These are phyloP conservation scores for Clamator glandarius DNA, from an alignment of 2,797 vertebrate genomes.

Conservation along the genomic window DNA sequence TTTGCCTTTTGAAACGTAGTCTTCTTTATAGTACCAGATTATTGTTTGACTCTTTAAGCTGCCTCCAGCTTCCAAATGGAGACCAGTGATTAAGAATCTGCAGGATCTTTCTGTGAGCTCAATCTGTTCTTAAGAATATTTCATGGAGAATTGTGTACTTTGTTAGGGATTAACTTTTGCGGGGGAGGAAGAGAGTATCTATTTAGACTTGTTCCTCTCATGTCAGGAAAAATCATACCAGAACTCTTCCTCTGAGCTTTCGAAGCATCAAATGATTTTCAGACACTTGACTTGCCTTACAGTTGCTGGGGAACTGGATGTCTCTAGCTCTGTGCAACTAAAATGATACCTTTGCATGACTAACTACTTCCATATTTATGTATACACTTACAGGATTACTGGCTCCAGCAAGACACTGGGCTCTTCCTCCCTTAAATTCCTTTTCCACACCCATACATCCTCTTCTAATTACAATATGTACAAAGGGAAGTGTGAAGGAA, in stretches of 20 bases:
- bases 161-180: not conserved
- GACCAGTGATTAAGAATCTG: not conserved
- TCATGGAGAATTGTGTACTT: not conserved
- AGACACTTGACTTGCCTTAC: not conserved
- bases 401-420: not conserved
- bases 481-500: not conserved
- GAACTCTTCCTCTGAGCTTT: not conserved
- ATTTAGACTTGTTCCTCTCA: not conserved
- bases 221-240: not conserved
- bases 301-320: not conserved
- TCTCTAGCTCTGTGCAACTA: not conserved
- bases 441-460: not conserved
- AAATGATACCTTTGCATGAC: not conserved
- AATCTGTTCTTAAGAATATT: not conserved
- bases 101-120: not conserved
- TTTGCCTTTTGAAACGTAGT: constrained; percentile 35
- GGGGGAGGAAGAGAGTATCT: not conserved
- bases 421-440: not conserved
- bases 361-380: not conserved
- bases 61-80: constrained; percentile 37
- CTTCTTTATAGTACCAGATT: constrained; percentile 21
- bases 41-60: constrained; percentile 42
- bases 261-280: not conserved
- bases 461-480: not conserved
- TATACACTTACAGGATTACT: not conserved